Conservation (phyloP, 2,888 invertebrate genomes). For the Drosophila birchii region DNA sequence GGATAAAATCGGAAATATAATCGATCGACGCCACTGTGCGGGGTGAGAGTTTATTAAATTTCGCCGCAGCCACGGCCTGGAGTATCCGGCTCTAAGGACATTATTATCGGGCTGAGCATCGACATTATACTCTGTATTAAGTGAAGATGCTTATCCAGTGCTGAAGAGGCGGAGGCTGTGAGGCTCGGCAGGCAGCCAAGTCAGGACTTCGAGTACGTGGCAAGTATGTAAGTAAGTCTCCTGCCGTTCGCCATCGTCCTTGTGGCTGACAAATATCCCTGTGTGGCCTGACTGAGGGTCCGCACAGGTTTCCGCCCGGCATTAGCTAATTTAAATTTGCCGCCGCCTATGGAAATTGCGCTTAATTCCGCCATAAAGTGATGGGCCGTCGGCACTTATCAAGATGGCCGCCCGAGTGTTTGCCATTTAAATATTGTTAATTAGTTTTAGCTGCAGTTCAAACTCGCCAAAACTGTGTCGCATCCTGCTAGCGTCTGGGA, state of each 20-base stretch:
- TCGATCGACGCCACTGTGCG: slow-evolving; percentile 41
- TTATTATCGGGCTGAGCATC: slow-evolving; percentile 75
- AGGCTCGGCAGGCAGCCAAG: slow-evolving; percentile 23
- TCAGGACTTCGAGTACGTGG: slow-evolving; percentile 56
- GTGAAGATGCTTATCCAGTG: slow-evolving; percentile 76
- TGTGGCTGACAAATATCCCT: slow-evolving; percentile 61
- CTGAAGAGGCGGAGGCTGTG: slow-evolving; percentile 3
- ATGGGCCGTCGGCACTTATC: slow-evolving; percentile 66
- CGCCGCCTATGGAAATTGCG: slow-evolving; percentile 60
- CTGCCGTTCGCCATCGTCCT: slow-evolving; percentile 22
- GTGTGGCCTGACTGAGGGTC: slow-evolving; percentile 50
- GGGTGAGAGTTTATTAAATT: slow-evolving; percentile 72
- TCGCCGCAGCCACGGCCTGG: slow-evolving; percentile 29
- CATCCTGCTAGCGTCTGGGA: background rate
- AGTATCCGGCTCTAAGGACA: slow-evolving; percentile 62
- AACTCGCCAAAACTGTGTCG: slow-evolving; percentile 20
- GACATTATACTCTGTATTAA: slow-evolving; percentile 77
- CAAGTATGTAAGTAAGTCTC: slow-evolving; percentile 55
- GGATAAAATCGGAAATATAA: slow-evolving; percentile 24
- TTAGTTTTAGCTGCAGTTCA: slow-evolving; percentile 58
- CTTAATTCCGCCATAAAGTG: slow-evolving; percentile 71
- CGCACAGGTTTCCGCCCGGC: slow-evolving; percentile 44
- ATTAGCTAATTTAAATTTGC: slow-evolving; percentile 78
- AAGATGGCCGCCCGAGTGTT: slow-evolving; percentile 57
- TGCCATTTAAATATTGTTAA: slow-evolving; percentile 74